Conservation (phyloP, 2,797 vertebrate species). For the Potorous gilbertii region DNA sequence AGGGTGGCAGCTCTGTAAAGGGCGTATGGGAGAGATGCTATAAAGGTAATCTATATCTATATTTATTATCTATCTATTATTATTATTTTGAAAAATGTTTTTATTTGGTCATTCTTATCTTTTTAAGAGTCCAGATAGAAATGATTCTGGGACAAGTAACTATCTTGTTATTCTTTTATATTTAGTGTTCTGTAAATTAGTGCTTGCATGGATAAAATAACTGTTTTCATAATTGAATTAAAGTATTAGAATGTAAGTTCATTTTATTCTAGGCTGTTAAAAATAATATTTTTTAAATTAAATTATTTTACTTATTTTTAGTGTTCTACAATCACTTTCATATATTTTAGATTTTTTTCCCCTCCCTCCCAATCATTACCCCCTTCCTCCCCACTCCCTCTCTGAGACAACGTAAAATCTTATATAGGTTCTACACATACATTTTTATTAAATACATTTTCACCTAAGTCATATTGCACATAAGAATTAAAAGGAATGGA, state of each 20-base stretch:
- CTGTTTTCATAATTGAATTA: background rate
- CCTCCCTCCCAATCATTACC: too few relatives aligned
- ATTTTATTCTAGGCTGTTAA: background rate
- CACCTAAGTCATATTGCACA: too few relatives aligned
- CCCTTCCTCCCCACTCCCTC: too few relatives aligned
- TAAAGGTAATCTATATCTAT: background rate
- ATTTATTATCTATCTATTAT: background rate
- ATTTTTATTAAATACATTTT: too few relatives aligned
- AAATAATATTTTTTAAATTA: too few relatives aligned
- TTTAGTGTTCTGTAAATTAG: background rate
- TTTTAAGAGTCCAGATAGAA: background rate
- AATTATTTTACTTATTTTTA: too few relatives aligned
- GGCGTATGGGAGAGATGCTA: background rate
- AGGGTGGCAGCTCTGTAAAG: background rate
- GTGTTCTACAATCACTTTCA: too few relatives aligned
- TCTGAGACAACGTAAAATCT: too few relatives aligned
- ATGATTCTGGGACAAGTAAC: background rate
- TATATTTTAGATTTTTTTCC: too few relatives aligned
- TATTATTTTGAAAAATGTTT: background rate
- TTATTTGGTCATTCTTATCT: background rate
- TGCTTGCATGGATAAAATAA: background rate
- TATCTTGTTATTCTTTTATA: background rate
- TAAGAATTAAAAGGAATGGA: too few relatives aligned
- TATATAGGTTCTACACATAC: too few relatives aligned
- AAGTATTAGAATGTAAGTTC: background rate